A percentile compares a stretch with the other conserved stretches of the same genome.
Evolutionary conservation across 35 echinoderm and acorn worm genomes (phyloP).

Genomic region (Patiria miniata): DNA sequence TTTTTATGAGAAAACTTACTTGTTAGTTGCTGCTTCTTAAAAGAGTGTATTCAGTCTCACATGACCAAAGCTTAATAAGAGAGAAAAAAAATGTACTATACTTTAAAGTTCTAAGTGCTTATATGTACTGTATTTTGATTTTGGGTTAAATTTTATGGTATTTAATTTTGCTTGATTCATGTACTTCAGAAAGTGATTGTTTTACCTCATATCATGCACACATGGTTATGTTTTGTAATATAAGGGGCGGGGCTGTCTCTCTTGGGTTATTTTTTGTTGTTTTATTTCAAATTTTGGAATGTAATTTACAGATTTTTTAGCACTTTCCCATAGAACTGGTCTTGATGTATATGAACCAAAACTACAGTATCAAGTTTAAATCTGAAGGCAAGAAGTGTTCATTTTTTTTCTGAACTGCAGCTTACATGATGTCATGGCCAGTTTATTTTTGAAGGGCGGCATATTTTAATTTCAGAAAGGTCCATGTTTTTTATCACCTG

Average conservation of each 20-base stretch:
- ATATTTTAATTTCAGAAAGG: no score
- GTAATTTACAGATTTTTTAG: neutral
- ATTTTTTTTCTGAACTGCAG: no score
- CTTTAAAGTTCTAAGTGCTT: neutral
- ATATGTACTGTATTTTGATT: neutral
- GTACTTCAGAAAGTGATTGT: neutral
- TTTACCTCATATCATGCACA: neutral
- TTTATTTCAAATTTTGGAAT: neutral
- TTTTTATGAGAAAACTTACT: neutral
- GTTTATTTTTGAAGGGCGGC: no score
- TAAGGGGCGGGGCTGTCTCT: neutral
- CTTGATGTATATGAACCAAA: neutral
- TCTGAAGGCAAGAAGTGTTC: no score
- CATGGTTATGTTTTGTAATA: neutral
- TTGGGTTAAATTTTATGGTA: no score
- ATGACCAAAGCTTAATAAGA: neutral
- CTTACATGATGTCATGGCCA: no score
- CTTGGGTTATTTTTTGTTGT: neutral
- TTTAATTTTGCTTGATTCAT: neutral
- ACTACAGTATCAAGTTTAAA: no score
- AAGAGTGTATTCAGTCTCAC: constrained; percentile 7
- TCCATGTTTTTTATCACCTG: no score
- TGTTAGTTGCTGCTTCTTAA: neutral
- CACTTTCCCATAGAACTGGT: neutral
- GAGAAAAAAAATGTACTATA: neutral